phyloP scores from a whole-genome alignment of 2,888 invertebrate species.

The Andrena trimmerana region DNA sequence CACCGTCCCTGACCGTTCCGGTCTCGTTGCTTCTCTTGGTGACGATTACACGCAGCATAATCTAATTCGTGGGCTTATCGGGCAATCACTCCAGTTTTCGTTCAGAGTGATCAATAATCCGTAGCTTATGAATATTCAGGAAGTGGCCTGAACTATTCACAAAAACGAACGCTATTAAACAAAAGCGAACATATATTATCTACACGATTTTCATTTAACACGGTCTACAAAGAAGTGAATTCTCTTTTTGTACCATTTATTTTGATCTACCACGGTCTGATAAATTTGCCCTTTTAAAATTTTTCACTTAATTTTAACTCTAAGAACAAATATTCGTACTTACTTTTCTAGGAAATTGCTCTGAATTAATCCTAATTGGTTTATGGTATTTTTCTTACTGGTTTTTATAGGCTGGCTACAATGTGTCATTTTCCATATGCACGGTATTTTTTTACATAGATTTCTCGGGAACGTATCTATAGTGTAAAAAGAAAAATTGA shows the following conservation, averaged over 20 bases:
- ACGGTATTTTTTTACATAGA: no score
- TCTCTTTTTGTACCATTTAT: background rate
- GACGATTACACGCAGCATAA: constrained; percentile 66
- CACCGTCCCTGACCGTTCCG: constrained; percentile 78
- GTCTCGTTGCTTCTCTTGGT: constrained; percentile 70
- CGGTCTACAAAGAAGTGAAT: background rate
- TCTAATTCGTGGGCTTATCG: constrained; percentile 61
- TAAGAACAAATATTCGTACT: no score
- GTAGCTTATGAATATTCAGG: constrained; percentile 28
- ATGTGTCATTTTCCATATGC: no score
- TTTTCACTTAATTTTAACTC: no score
- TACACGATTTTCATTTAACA: background rate
- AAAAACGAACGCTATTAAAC: background rate
- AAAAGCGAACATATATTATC: background rate
- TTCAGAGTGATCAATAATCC: constrained; percentile 38
- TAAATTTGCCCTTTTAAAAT: no score
- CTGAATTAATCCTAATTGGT: no score
- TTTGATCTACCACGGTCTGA: no score
- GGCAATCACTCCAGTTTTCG: constrained; percentile 33
- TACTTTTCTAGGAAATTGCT: no score
- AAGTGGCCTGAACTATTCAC: background rate
- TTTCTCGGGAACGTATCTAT: no score
- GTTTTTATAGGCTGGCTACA: no score
- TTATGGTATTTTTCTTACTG: no score
- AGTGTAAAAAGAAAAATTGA: no score